Evolutionary conservation across 2,797 vertebrate species (phyloP).

Genomic region (Kryptolebias ocellatus): DNA sequence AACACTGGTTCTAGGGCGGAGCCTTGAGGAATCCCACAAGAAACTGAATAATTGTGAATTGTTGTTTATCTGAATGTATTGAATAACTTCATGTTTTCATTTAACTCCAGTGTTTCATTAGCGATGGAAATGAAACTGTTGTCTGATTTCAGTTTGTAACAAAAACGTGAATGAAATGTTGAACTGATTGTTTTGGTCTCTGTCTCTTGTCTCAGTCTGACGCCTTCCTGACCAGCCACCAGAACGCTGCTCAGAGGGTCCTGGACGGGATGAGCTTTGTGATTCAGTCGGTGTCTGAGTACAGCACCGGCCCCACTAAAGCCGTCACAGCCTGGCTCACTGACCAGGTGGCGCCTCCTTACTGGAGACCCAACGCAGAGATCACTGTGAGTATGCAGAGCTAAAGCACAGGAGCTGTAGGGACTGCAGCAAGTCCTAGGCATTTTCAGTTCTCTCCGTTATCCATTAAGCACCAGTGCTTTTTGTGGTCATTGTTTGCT

Average conservation of each 20-base stretch:
- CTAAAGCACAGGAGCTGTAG: background rate
- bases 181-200: background rate
- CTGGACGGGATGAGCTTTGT: conserved; percentile 85
- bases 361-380: conserved; percentile 86
- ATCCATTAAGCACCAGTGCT: background rate
- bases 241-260: conserved; percentile 86
- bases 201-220: conserved; percentile 68
- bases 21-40: no score
- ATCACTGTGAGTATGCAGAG: conserved; percentile 77
- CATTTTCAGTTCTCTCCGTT: background rate
- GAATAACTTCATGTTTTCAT: no score
- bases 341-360: conserved; percentile 85
- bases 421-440: background rate
- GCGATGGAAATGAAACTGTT: no score
- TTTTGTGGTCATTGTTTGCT: background rate
- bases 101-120: no score
- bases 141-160: background rate
- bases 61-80: no score
- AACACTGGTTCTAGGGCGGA: no score
- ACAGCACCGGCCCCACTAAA: conserved; percentile 85
- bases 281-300: conserved; percentile 85
- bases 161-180: background rate
- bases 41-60: no score
- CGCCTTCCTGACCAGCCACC: conserved; percentile 80
- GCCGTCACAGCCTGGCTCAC: conserved; percentile 85